Evolutionary conservation across 2,888 invertebrate species (phyloP), one percentile per base, ranked within the genome.

Genomic region (Proisotoma minuta): DNA sequence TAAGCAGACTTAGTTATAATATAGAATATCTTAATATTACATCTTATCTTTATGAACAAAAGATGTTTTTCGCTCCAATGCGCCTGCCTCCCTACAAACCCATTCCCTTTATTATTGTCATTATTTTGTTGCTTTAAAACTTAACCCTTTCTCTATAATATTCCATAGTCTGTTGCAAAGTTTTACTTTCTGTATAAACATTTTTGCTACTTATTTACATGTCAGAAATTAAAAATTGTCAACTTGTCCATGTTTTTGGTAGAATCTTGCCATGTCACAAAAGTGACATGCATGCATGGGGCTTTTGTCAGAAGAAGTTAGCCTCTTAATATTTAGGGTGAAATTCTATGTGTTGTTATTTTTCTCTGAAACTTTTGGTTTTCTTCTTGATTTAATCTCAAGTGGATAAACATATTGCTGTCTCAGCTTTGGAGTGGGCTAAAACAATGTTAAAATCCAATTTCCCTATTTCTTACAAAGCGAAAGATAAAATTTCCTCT

Each of bases 1-100:
- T n/a, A n/a, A n/a, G n/a, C n/a, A n/a, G n/a, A n/a, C n/a, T n/a
- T n/a, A n/a, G n/a, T n/a, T n/a, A n/a, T n/a, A n/a, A n/a, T n/a
- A n/a, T 75, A 75, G 75, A 75, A 75, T 75, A 75, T 75, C 75
- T 75, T 75, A 75, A 75, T 75, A 75, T 75, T 75, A 75, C 75
- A 75, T 57, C 64, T 58, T 63, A 67, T 67, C 64, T 60, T 67
- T 63, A 63, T 65, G 68, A 68, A 68, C 68, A 68, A 68, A 68
- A 68, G 68, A 68, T 63, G 63, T 65, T 68, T 68, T 68, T 68
- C 65, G 63, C 61, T 63, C 63, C 62, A 60, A 61, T 66, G 66
- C 61, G 58, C 64, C 62, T 62, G 61, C 56, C 51, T 53, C 57
- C 18, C 28, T 47, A 20, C 4, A 26, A 8, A 34, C 20, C 20